Evolutionary conservation across 2,797 vertebrate genomes (phyloP).

Genomic region (Macroramphosus scolopax): DNA sequence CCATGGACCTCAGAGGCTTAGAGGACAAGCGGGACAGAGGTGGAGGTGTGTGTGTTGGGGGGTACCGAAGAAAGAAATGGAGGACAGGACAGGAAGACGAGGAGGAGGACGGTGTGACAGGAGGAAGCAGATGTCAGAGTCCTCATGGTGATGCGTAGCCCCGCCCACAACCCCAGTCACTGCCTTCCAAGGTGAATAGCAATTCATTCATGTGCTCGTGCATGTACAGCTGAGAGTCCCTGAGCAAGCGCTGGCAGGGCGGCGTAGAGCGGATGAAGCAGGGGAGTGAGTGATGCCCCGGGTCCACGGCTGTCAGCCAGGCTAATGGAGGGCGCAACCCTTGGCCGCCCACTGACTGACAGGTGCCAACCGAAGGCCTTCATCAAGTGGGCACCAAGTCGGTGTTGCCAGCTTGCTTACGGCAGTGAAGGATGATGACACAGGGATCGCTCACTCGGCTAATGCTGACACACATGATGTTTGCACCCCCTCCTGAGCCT

Average conservation of each 20-base stretch:
- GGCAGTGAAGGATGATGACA: conserved; percentile 45
- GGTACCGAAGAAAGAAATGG: conserved; percentile 3
- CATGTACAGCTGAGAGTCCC: conserved; percentile 18
- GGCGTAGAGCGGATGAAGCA: conserved; percentile 40
- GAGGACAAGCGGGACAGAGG: background rate
- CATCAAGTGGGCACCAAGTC: conserved; percentile 28
- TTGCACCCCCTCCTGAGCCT: conserved; percentile 29
- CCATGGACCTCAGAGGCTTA: conserved; percentile 28
- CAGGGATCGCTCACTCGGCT: conserved; percentile 45
- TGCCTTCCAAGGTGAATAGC: conserved; percentile 44
- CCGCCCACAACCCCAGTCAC: conserved; percentile 13
- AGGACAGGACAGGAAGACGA: background rate
- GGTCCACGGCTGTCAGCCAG: conserved; percentile 60
- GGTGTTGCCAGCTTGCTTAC: conserved; percentile 42
- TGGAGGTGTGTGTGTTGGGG: conserved; percentile 6
- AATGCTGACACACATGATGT: conserved; percentile 51
- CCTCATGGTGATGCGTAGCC: conserved; percentile 22
- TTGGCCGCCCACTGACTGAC: conserved; percentile 69
- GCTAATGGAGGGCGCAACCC: conserved; percentile 68
- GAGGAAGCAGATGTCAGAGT: conserved; percentile 37
- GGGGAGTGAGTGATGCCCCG: conserved; percentile 54
- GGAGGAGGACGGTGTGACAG: conserved; percentile 3
- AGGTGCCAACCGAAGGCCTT: conserved; percentile 56
- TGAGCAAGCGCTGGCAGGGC: conserved; percentile 25
- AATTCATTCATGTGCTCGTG: conserved; percentile 8